These are phyloP conservation scores for Oreochromis mossambicus DNA, from an alignment of 2,797 vertebrate species.

Conservation along the genomic window DNA sequence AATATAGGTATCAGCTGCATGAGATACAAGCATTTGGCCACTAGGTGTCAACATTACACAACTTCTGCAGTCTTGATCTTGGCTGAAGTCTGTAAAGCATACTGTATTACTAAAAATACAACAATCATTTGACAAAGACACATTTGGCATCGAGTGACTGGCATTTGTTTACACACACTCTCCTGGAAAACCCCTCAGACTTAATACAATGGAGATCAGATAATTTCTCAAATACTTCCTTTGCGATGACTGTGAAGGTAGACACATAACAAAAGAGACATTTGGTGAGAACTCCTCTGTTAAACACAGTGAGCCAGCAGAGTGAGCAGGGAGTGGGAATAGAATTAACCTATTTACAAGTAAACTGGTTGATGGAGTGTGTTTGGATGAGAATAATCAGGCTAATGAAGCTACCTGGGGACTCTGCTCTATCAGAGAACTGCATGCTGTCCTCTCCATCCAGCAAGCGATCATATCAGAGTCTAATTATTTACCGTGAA, in stretches of 20 bases:
- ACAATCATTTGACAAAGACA: neutral
- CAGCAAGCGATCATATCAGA: conserved; percentile 30
- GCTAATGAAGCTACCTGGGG: conserved; percentile 66
- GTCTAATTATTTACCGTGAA: conserved; percentile 56
- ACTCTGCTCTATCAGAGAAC: conserved; percentile 44
- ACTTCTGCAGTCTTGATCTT: neutral
- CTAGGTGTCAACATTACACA: conserved; percentile 27
- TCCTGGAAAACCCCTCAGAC: neutral
- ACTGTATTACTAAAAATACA: neutral
- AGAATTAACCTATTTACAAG: conserved; percentile 65
- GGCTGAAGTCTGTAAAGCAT: neutral
- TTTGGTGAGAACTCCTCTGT: neutral
- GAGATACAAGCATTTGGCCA: neutral
- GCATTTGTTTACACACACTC: neutral
- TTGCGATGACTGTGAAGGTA: neutral
- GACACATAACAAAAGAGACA: neutral
- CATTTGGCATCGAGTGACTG: neutral
- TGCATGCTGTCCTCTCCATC: conserved; percentile 36
- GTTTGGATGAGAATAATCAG: conserved; percentile 66
- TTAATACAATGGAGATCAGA: neutral
- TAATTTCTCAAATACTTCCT: neutral
- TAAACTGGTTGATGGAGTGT: conserved; percentile 49
- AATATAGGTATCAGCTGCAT: neutral
- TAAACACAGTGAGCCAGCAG: neutral
- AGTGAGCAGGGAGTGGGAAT: conserved; percentile 32